Evolutionary conservation across 2,113 vertebrate genomes (phyloP), one percentile per base, ranked within the genome.

Genomic region (Lepisosteus osseus): DNA sequence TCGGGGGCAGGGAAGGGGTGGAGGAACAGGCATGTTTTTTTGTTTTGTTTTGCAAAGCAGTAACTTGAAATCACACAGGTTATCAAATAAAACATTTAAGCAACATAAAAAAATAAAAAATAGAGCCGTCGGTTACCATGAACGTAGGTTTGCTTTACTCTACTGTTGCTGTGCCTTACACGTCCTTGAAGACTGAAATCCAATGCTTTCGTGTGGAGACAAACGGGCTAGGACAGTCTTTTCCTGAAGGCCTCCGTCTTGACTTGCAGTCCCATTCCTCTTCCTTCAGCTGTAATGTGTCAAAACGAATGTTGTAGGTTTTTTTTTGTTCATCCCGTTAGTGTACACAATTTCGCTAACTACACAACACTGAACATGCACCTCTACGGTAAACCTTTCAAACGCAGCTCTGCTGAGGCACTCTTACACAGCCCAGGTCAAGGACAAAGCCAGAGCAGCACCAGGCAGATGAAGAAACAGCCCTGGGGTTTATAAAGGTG

Each of bases 231-330:
- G 73, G 82, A 80, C 45, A 79, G 93, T 87, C 82, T 84, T 79
- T 84, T 85, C 89, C 87, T 89, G 89, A 94, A 92, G 90, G 90
- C 80, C 84, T 85, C 86, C 84, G 51, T 88, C 88, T 87, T 91
- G 88, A 90, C 89, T 89, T 91, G 90, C 87, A 90, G 79, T 93
- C 88, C 86, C 92, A 77, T 85, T 94, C 92, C 94, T 95, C 96
- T 95, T 95, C 93, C 92, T 92, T 95, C 86, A 98, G 95, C 97
- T 99, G 97, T 97, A 99, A 98, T 90, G 96, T 97, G 94, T 97
- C 94, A 98, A 96, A 98, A 99, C 88, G 98, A 92, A 96, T 98
- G 96, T 95, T 97, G 97, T 95, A 95, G 95, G 91, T 93, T 99
- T 98, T 98, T 94, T 98, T 92, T 95, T 90, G 91, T 91, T 88